phyloP scores from a whole-genome alignment of 2,113 vertebrate genomes.

The Serilophus lunatus region DNA sequence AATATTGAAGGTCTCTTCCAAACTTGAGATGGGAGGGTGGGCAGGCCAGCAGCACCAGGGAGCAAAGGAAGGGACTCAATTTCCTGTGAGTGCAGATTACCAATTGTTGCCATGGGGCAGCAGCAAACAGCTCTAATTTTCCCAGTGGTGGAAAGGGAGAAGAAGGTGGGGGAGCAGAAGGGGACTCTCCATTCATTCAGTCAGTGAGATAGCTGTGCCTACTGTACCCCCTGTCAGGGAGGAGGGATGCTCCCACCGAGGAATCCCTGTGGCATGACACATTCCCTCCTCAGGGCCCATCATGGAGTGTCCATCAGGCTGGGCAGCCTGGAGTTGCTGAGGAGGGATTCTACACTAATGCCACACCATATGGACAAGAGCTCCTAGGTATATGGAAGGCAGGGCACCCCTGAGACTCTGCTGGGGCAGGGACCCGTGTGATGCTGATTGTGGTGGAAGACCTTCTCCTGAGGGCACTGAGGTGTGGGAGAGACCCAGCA shows the following conservation, averaged over 20 bases:
- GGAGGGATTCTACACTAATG: background rate
- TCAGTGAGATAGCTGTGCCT: background rate
- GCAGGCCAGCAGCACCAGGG: background rate
- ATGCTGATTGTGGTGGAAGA: background rate
- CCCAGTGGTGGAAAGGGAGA: rapidly evolving
- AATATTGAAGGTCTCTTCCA: background rate
- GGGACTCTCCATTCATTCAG: background rate
- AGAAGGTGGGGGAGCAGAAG: background rate
- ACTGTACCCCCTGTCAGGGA: background rate
- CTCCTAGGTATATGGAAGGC: background rate
- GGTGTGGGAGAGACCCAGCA: background rate
- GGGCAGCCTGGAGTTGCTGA: background rate
- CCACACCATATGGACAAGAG: rapidly evolving
- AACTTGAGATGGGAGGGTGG: background rate
- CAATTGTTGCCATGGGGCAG: background rate
- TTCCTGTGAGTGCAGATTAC: background rate
- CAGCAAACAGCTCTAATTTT: background rate
- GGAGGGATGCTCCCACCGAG: background rate
- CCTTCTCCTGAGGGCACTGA: background rate
- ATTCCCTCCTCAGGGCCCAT: background rate
- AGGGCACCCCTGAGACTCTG: background rate
- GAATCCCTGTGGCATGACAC: no score
- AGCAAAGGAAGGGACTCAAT: background rate
- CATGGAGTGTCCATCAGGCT: background rate
- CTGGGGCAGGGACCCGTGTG: background rate